A percentile compares a stretch with the other conserved stretches of the same genome.
These are phyloP conservation scores for Sceliomorpha sp. DNA, from an alignment of 2,888 invertebrate genomes.

Conservation along the genomic window DNA sequence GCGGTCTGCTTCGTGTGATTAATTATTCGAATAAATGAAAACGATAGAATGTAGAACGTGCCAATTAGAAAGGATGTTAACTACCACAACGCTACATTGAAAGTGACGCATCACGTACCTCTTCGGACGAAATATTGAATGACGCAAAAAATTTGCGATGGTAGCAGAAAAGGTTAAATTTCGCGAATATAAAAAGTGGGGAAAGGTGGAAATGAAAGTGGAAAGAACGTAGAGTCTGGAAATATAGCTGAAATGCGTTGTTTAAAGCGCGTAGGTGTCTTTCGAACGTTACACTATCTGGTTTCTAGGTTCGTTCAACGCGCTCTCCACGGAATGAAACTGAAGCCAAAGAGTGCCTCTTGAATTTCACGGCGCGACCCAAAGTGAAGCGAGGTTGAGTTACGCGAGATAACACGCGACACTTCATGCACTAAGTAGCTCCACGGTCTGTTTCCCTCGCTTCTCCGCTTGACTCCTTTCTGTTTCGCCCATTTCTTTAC, in stretches of 20 bases:
- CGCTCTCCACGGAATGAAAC: slow-evolving; percentile 65
- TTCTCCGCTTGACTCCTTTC: slow-evolving; percentile 33
- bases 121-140: too few species aligned
- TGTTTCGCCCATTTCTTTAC: slow-evolving; percentile 36
- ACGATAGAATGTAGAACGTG: slow-evolving; percentile 32
- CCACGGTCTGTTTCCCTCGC: slow-evolving; percentile 71
- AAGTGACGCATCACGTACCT: too few species aligned
- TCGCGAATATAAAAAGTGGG: slow-evolving; percentile 15
- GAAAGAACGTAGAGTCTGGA: slow-evolving; percentile 17
- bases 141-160: too few species aligned
- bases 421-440: slow-evolving; percentile 73
- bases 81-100: too few species aligned
- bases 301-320: slow-evolving; percentile 59
- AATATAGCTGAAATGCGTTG: slow-evolving; percentile 39
- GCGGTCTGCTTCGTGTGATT: slow-evolving; percentile 30
- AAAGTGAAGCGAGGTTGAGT: slow-evolving; percentile 64
- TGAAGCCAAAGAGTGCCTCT: slow-evolving; percentile 75
- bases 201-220: slow-evolving; percentile 30
- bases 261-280: slow-evolving; percentile 61
- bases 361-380: slow-evolving; percentile 70
- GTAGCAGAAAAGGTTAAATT: too few species aligned
- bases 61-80: slow-evolving; percentile 31
- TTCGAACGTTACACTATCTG: slow-evolving; percentile 61
- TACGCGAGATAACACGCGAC: slow-evolving; percentile 72
- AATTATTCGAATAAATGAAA: slow-evolving; percentile 43